Evolutionary conservation across 2,797 vertebrate genomes (phyloP).

Genomic region (Sparus aurata): DNA sequence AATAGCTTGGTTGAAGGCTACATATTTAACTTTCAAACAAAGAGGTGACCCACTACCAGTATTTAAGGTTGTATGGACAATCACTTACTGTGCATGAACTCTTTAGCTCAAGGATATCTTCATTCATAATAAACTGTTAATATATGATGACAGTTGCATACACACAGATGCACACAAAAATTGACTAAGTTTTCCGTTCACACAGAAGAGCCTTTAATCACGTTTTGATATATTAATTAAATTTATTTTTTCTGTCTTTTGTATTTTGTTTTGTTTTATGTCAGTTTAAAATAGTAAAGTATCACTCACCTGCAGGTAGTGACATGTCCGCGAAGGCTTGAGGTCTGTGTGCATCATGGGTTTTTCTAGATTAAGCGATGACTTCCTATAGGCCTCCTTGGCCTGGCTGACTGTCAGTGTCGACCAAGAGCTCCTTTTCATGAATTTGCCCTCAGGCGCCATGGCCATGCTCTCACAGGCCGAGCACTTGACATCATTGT

Average conservation of each 20-base stretch:
- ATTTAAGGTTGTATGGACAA: background rate
- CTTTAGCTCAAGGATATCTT: background rate
- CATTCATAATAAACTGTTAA: background rate
- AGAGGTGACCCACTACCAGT: background rate
- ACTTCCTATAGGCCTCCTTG: conserved; percentile 98
- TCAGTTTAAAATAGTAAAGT: background rate
- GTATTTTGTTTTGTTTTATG: background rate
- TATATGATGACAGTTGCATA: background rate
- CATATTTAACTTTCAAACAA: background rate
- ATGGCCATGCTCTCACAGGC: conserved; percentile 95
- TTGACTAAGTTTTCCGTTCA: background rate
- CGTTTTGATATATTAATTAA: background rate
- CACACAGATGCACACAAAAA: background rate
- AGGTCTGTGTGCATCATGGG: conserved; percentile 93
- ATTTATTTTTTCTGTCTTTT: background rate
- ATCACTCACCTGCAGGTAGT: conserved; percentile 95
- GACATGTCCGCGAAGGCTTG: conserved; percentile 92
- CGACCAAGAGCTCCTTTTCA: conserved; percentile 99
- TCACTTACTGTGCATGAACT: background rate
- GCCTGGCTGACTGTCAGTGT: conserved; percentile 99
- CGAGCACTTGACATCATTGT: conserved; percentile 97
- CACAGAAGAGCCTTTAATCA: background rate
- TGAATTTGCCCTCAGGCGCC: conserved; percentile 94
- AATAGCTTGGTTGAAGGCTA: background rate
- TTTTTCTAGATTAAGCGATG: conserved; percentile 96